phyloP scores from a whole-genome alignment of 2,888 invertebrate species.

The Corythucha ciliata region DNA sequence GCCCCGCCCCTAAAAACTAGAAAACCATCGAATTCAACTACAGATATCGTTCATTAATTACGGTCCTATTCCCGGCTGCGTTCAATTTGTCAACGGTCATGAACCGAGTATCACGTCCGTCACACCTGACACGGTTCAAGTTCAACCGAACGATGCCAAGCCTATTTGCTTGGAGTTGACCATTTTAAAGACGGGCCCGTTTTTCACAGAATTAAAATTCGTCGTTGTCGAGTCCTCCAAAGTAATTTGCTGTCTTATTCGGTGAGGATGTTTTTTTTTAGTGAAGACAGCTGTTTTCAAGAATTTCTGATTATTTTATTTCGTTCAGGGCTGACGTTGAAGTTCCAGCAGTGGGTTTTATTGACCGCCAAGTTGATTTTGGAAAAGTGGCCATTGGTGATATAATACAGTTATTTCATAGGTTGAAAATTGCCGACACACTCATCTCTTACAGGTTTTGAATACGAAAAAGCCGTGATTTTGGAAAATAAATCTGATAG shows the following conservation, averaged over 20 bases:
- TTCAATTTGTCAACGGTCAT: no score
- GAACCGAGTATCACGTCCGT: no score
- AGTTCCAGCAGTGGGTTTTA: not conserved
- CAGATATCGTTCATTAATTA: no score
- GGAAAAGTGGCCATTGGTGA: conserved; percentile 9
- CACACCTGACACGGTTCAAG: no score
- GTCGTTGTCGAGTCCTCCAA: conserved; percentile 5
- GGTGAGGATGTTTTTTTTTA: not conserved
- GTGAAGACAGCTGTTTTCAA: not conserved
- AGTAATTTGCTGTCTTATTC: not conserved
- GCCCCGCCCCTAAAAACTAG: no score
- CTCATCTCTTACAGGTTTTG: not conserved
- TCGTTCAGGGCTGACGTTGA: not conserved
- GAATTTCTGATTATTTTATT: not conserved
- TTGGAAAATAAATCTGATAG: conserved; percentile 4
- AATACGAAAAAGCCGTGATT: not conserved
- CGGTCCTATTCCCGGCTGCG: no score
- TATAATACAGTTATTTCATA: not conserved
- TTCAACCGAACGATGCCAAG: no score
- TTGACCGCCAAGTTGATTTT: not conserved
- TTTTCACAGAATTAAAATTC: conserved; percentile 10
- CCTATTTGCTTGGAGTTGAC: no score
- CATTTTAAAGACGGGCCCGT: no score
- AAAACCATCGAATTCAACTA: no score
- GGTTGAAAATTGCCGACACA: not conserved